These are phyloP conservation scores for Acipenser oxyrinchus DNA, from an alignment of 2,797 vertebrate genomes.

Conservation along the genomic window DNA sequence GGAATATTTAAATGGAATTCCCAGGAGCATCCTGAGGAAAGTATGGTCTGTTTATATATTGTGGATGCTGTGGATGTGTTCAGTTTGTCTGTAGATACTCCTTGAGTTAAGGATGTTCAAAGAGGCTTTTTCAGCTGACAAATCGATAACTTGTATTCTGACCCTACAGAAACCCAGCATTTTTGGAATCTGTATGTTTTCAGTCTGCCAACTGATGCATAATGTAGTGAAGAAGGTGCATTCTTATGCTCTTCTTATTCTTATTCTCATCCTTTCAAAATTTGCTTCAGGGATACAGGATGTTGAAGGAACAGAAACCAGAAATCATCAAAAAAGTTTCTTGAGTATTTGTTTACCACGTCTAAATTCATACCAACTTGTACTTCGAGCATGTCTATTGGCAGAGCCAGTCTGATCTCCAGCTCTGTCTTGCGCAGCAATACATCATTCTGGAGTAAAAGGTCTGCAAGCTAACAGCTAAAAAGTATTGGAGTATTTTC, in stretches of 20 bases:
- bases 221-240: background rate
- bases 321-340: background rate
- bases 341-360: conserved; percentile 6
- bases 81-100: too few species aligned
- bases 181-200: too few species aligned
- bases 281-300: background rate
- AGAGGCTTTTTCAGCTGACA: too few species aligned
- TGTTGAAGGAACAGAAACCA: background rate
- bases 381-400: conserved; percentile 16
- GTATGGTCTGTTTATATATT: too few species aligned
- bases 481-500: conserved; percentile 27
- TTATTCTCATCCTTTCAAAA: background rate
- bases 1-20: too few species aligned
- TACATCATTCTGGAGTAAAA: conserved; percentile 30
- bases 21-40: too few species aligned
- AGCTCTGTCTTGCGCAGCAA: conserved; percentile 18
- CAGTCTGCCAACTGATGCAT: background rate
- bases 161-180: too few species aligned
- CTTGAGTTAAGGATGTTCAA: too few species aligned
- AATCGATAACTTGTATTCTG: too few species aligned
- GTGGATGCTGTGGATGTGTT: too few species aligned
- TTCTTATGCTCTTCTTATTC: background rate
- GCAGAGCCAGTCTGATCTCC: conserved; percentile 14
- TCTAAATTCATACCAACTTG: conserved; percentile 1
- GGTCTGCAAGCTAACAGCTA: conserved; percentile 28